These are phyloP conservation scores for Scleropages formosus DNA, from an alignment of 2,797 vertebrate genomes.

Conservation along the genomic window DNA sequence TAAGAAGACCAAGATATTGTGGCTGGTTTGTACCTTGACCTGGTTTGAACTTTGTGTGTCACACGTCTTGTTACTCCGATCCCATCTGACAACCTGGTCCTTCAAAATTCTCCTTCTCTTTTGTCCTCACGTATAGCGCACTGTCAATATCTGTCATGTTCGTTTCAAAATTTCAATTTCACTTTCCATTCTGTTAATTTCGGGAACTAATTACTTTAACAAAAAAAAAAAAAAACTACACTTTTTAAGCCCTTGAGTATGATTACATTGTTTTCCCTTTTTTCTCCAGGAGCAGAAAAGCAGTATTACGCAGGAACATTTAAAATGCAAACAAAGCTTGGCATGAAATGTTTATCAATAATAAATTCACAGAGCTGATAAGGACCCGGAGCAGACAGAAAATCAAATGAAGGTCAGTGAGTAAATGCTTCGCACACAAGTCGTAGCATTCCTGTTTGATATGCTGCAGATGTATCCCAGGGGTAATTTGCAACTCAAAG, in stretches of 20 bases:
- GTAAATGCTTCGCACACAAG: slow-evolving; percentile 22
- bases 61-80: neutral
- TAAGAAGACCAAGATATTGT: no score
- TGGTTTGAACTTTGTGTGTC: neutral
- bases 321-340: slow-evolving; percentile 34
- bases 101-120: neutral
- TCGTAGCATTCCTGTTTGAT: slow-evolving; percentile 31
- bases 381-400: slow-evolving; percentile 44
- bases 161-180: neutral
- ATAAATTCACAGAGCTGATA: slow-evolving; percentile 47
- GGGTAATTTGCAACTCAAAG: slow-evolving; percentile 31
- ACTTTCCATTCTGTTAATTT: neutral
- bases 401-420: slow-evolving; percentile 46
- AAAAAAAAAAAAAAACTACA: neutral
- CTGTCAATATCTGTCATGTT: neutral
- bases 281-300: neutral
- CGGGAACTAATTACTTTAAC: neutral
- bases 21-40: no score
- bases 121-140: neutral
- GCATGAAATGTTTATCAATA: slow-evolving; percentile 48
- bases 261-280: no score
- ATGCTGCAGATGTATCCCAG: slow-evolving; percentile 31
- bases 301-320: slow-evolving; percentile 45
- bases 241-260: neutral
- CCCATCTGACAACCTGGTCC: neutral